Evolutionary conservation across 1,140 invertebrate genomes (phyloP), one percentile per base, ranked within the genome.

Genomic region (Bombyx mandarina): DNA sequence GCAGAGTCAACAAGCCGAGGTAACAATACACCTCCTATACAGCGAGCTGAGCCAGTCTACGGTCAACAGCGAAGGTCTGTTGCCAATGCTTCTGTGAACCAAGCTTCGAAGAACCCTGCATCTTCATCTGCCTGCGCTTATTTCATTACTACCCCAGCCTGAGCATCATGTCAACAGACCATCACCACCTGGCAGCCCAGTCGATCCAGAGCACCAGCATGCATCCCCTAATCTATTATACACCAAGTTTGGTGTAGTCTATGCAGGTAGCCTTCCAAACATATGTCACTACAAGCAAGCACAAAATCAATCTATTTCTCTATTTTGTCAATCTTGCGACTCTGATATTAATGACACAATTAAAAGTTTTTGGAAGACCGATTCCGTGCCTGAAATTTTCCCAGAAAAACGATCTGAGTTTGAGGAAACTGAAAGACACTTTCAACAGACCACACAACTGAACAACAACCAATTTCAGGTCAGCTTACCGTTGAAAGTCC

Each of bases 401-500:
- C 3, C 26, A 18, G 59, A 60, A 10, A 49, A 52, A 18, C 6
- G 10, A 43, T 47, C 59, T 46, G 59, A 61, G 42, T 35, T 45
- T 49, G 54, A 61, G 35, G 26, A 43, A 18, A 9, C n/a, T 49
- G 63, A 65, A 53, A 43, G 61, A 7, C 51, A 53, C 47, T 65
- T 65, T 49, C 43, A 44, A 45, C 43, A 52, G 42, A 61, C 56
- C 47, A 53, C 58, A 12, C 43, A 62, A 46, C 56, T 66, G 45
- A 43, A 53, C n/a, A 45, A 65, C 18, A 57, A 60, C 47, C 12
- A 56, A 8, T 65, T 65, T 53, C 12, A 61, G 51, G 60, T 65
- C 7, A 44, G 45, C 9, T 45, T 65, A 51, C 57, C 63, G 22
- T 48, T 61, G 26, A 65, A 65, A 52, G 10, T 65, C 22, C 60